Percentiles rank a stretch among this genome's conserved stretches.
phyloP scores from a whole-genome alignment of 2,113 vertebrate species.

The Hippopotamus amphibius region DNA sequence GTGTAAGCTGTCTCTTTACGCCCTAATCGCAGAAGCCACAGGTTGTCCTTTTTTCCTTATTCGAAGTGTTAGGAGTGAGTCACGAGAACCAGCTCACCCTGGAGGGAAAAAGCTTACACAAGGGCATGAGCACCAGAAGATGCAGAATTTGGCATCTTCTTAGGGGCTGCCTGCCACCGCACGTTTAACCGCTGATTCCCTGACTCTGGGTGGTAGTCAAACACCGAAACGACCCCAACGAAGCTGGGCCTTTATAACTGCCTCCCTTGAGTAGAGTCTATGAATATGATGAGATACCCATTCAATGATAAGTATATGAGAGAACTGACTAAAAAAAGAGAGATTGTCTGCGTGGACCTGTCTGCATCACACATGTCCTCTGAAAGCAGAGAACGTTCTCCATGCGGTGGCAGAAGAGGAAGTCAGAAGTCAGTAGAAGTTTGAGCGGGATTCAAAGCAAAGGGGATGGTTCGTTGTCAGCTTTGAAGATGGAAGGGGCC shows the following conservation, averaged over 20 bases:
- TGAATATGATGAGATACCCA: neutral
- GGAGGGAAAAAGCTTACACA: neutral
- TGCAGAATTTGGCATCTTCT: rapidly evolving
- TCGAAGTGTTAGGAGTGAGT: neutral
- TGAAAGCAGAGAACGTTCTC: neutral
- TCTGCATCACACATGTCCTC: neutral
- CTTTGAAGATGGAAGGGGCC: neutral
- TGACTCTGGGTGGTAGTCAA: neutral
- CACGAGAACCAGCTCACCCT: neutral
- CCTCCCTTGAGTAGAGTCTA: neutral
- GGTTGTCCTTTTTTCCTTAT: neutral
- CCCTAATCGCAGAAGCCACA: neutral
- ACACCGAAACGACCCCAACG: neutral
- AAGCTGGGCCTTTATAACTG: neutral
- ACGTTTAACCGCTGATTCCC: neutral
- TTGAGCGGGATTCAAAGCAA: neutral
- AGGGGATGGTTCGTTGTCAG: neutral
- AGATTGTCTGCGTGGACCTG: neutral
- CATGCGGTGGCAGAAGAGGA: neutral
- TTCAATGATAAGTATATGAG: neutral
- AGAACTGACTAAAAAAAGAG: neutral
- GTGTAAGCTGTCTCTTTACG: neutral
- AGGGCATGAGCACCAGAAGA: neutral
- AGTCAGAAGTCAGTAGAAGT: neutral
- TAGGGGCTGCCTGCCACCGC: neutral